Percentiles rank a stretch among this genome's conserved stretches.
These are phyloP conservation scores for Zaprionus nigranus DNA, from an alignment of 1,140 invertebrate species.

Conservation along the genomic window DNA sequence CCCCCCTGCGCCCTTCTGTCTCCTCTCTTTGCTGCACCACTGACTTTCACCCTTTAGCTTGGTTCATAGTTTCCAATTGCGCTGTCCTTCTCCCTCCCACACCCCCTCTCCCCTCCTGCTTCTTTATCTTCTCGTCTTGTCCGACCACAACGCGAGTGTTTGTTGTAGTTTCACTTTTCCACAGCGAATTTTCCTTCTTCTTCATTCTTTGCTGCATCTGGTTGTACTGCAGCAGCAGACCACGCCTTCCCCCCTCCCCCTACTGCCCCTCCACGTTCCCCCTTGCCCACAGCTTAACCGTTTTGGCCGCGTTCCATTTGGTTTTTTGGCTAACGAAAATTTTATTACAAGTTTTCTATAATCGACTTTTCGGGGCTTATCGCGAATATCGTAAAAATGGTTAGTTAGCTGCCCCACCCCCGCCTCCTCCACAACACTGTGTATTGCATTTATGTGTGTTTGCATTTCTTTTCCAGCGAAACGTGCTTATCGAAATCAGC, in stretches of 20 bases:
- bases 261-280: background rate
- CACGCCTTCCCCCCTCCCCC: background rate
- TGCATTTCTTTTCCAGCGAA: slow-evolving; percentile 8
- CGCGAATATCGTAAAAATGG: slow-evolving; percentile 64
- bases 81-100: slow-evolving; percentile 7
- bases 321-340: slow-evolving; percentile 72
- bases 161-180: slow-evolving; percentile 31
- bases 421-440: background rate
- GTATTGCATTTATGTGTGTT: slow-evolving; percentile 11
- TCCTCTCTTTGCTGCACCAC: slow-evolving; percentile 3
- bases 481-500: slow-evolving; percentile 29
- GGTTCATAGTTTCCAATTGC: slow-evolving; percentile 68
- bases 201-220: slow-evolving; percentile 11
- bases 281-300: background rate
- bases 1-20: slow-evolving; percentile 2
- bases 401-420: slow-evolving; percentile 2
- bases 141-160: slow-evolving; percentile 14
- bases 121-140: background rate
- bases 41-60: slow-evolving; percentile 43
- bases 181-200: slow-evolving; percentile 15
- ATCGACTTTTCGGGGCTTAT: slow-evolving; percentile 67
- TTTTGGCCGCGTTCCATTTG: slow-evolving; percentile 62
- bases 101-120: background rate
- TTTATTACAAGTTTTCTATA: slow-evolving; percentile 79
- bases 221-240: background rate